phyloP scores from a whole-genome alignment of 2,888 invertebrate genomes.

The Heliconius ethilla region DNA sequence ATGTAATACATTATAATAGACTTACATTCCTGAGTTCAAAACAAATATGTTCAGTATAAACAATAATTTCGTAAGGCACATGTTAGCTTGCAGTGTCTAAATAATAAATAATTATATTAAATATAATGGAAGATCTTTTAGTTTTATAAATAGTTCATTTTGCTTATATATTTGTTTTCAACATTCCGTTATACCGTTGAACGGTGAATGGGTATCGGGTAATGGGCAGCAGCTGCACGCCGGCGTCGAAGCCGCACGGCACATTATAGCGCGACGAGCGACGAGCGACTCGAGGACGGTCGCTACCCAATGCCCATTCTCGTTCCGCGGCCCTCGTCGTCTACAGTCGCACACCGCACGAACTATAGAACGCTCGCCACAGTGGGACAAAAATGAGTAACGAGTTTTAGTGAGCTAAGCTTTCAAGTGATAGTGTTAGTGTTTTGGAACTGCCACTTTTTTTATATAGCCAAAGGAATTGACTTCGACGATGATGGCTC shows the following conservation, averaged over 20 bases:
- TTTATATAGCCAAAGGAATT: constrained; percentile 26
- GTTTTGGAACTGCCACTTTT: constrained; percentile 51
- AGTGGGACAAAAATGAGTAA: constrained; percentile 65
- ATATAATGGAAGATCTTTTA: not conserved
- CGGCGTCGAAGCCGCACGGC: constrained; percentile 38
- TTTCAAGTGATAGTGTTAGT: constrained; percentile 71
- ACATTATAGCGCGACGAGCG: constrained; percentile 42
- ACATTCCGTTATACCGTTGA: constrained; percentile 60
- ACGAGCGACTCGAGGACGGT: constrained; percentile 47
- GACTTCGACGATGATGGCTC: constrained; percentile 85
- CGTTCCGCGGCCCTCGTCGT: constrained; percentile 48
- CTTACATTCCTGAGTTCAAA: constrained; percentile 20
- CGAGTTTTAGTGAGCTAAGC: constrained; percentile 68
- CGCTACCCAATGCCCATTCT: constrained; percentile 51
- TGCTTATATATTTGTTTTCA: constrained; percentile 40
- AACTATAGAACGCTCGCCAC: constrained; percentile 66
- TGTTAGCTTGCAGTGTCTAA: too few species aligned
- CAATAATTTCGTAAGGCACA: not conserved
- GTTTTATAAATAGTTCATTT: not conserved
- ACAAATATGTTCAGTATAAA: constrained; percentile 10
- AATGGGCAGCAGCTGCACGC: constrained; percentile 38
- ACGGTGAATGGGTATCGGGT: constrained; percentile 40
- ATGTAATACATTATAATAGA: constrained; percentile 32
- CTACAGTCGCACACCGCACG: constrained; percentile 69
- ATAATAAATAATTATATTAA: not conserved